Percentiles rank a stretch among this genome's conserved stretches.
phyloP scores from a whole-genome alignment of 2,797 vertebrate species.

The Saxicola maurus region DNA sequence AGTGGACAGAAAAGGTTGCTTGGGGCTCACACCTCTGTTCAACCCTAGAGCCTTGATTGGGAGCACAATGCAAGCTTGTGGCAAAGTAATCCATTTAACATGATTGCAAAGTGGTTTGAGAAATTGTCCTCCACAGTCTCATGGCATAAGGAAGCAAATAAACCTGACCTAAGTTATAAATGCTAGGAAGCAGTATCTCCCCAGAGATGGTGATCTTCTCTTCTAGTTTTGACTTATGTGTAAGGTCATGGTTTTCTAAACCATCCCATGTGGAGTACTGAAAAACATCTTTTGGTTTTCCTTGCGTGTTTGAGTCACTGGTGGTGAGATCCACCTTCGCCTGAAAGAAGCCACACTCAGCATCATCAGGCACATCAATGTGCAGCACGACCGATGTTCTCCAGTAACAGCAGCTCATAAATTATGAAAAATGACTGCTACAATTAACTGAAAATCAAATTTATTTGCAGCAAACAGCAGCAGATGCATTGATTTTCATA shows the following conservation, averaged over 20 bases:
- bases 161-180: background rate
- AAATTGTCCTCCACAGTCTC: background rate
- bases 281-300: background rate
- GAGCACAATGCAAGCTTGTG: background rate
- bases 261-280: background rate
- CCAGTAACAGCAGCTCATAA: slow-evolving; percentile 47
- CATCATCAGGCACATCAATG: slow-evolving; percentile 20
- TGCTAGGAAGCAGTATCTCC: background rate
- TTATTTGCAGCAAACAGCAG: slow-evolving; percentile 66
- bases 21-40: background rate
- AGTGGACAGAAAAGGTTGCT: slow-evolving; percentile 8
- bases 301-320: background rate
- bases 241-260: background rate
- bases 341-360: background rate
- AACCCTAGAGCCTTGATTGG: background rate
- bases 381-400: background rate
- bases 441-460: slow-evolving; percentile 73
- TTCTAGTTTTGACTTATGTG: background rate
- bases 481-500: slow-evolving; percentile 66
- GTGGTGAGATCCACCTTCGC: background rate
- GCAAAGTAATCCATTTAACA: slow-evolving; percentile 28
- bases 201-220: background rate
- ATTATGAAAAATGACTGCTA: slow-evolving; percentile 65
- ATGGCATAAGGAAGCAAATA: background rate
- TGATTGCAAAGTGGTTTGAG: background rate